phyloP scores from a whole-genome alignment of 92 coral and sea anemone genomes.

The Metridium senile region DNA sequence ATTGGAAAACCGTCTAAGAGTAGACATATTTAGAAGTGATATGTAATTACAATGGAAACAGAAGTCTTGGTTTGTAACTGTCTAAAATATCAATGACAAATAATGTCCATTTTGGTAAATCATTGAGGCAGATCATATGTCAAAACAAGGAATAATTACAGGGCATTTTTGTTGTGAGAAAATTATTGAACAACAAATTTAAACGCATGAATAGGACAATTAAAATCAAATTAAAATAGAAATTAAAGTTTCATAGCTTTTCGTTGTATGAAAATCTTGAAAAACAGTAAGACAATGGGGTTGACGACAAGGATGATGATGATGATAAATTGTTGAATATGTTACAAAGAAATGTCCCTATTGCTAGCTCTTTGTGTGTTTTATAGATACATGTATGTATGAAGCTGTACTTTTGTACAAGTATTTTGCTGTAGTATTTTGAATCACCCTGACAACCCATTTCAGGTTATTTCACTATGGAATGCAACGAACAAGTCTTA shows the following conservation, averaged over 20 bases:
- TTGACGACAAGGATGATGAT: neutral
- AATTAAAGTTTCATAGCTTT: neutral
- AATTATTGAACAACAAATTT: neutral
- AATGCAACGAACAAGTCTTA: conserved; percentile 9
- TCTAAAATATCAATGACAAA: neutral
- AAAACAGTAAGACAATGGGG: neutral
- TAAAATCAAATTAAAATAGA: conserved; percentile 17
- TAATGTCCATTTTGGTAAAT: neutral
- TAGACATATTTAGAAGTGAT: neutral
- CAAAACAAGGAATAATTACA: neutral
- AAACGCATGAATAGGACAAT: conserved; percentile 11
- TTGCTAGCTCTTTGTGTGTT: no score
- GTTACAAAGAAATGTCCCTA: neutral
- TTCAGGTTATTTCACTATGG: neutral
- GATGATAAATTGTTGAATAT: neutral
- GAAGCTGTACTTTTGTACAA: conserved; percentile 11
- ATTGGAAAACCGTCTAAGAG: no score
- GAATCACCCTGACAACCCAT: conserved; percentile 1
- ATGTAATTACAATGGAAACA: neutral
- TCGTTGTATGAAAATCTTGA: neutral
- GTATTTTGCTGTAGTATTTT: neutral
- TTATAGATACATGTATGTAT: no score
- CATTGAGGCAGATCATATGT: neutral
- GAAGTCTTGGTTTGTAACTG: neutral
- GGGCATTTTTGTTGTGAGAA: conserved; percentile 18